Base-by-base conservation (phyloP, 2,888 invertebrate species). In the Nomada goodeniana region DNA sequence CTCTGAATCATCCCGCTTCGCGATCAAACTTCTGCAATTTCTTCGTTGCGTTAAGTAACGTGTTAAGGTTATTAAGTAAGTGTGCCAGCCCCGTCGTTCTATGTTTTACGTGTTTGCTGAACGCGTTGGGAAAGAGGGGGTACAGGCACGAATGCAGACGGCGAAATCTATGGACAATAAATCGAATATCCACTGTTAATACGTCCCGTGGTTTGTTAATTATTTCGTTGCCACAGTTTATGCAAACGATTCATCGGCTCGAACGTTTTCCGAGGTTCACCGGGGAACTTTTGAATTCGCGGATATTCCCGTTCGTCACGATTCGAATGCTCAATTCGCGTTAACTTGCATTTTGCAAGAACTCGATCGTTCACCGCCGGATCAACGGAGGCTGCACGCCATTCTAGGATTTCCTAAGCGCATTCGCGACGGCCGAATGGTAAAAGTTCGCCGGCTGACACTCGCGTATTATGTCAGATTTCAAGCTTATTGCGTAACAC, bases 381-480 rank as follows among this genome's bases (percentile, higher is more conserved):
- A 77, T 69, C 64, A 73, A 29, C 63, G 29, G 67, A 72, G 72
- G 44, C 63, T 69, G 77, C 55, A 26, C 47, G 29, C 26, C 36
- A 20, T 23, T 60, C 50, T n/a, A 60, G 20, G 67, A 80, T 82
- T 76, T 82, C 76, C 68, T 70, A 72, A 82, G 82, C 65, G 69
- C 42, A 36, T 20, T 53, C 47, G 53, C 52, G 53, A 63, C 44
- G 57, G 59, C 44, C 23, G 67, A 71, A 68, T 68, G 63, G 78
- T 70, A 81, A 82, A 79, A 77, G 78, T 80, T 80, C 61, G 64
- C 76, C 55, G 69, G 73, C 59, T 65, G 55, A 80, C 67, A 64
- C 44, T 59, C 63, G 63, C 78, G 79, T 74, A 83, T 86, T 83
- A 80, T 85, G 85, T 85, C 84, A 83, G 80, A 83, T 75, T 78